These are phyloP conservation scores for Coracopsis vasa DNA, from an alignment of 2,113 vertebrate species.

Conservation along the genomic window DNA sequence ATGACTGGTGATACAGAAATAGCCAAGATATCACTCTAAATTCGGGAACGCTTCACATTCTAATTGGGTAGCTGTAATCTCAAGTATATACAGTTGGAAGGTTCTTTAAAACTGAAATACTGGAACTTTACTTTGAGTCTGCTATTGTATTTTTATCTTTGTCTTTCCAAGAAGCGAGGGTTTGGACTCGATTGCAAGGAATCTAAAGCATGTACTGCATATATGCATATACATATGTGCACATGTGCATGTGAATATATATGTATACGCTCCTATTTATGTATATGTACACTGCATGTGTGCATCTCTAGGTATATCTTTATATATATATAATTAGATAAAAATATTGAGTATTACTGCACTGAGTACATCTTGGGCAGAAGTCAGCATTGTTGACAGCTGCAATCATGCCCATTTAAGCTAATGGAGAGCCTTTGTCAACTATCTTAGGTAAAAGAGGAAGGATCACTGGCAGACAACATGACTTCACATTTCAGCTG, in stretches of 20 bases:
- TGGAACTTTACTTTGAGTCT: neutral
- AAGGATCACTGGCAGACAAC: neutral
- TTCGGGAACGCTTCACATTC: neutral
- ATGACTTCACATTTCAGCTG: neutral
- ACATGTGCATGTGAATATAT: neutral
- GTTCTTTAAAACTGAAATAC: neutral
- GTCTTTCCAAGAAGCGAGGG: neutral
- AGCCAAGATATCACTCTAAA: slow-evolving; percentile 6
- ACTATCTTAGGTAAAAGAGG: neutral
- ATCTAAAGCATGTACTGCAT: neutral
- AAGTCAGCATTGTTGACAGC: neutral
- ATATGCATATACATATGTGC: neutral
- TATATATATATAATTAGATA: neutral
- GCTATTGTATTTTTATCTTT: neutral
- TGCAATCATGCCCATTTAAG: neutral
- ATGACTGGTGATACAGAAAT: slow-evolving; percentile 10
- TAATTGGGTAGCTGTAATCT: neutral
- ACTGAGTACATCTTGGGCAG: neutral
- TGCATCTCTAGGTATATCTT: neutral
- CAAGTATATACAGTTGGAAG: neutral
- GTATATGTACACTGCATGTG: neutral
- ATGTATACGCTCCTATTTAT: neutral
- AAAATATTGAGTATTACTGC: neutral
- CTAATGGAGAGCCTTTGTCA: neutral
- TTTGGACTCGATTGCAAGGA: neutral